Evolutionary conservation across 2,797 vertebrate genomes (phyloP).

Genomic region (Hydrocynus forskahlii): DNA sequence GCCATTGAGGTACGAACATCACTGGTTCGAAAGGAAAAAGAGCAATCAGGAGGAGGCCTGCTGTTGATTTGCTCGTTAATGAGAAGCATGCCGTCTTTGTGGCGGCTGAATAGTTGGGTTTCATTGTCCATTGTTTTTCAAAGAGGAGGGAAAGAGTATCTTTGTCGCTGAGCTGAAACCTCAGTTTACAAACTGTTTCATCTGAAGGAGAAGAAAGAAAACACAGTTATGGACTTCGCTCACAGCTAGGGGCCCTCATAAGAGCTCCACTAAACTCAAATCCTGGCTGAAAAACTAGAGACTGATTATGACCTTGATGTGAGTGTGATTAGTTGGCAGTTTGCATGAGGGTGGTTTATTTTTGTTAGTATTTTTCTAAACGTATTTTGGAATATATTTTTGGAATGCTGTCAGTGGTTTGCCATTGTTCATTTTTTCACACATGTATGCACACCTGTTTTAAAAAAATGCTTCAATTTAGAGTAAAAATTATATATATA

Average conservation of each 20-base stretch:
- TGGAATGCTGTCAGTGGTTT: too few relatives aligned
- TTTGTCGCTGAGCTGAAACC: slow-evolving; percentile 30
- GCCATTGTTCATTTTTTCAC: too few relatives aligned
- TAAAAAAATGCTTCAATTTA: too few relatives aligned
- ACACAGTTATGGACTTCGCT: background rate
- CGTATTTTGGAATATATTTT: too few relatives aligned
- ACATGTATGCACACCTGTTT: too few relatives aligned
- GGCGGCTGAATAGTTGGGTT: slow-evolving; percentile 1
- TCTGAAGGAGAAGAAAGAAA: background rate
- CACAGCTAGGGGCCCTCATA: background rate
- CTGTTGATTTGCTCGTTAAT: slow-evolving; percentile 42
- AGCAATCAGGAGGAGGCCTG: slow-evolving; percentile 16
- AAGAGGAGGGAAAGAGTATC: slow-evolving; percentile 5
- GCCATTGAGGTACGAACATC: slow-evolving; percentile 12
- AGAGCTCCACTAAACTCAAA: too few relatives aligned
- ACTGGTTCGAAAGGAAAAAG: background rate
- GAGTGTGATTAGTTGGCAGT: too few relatives aligned
- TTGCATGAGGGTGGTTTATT: too few relatives aligned
- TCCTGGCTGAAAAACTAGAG: too few relatives aligned
- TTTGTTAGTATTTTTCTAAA: too few relatives aligned
- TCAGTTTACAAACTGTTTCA: background rate
- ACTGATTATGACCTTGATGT: too few relatives aligned
- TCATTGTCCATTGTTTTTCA: slow-evolving; percentile 38
- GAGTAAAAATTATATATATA: too few relatives aligned
- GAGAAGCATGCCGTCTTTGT: slow-evolving; percentile 37